Conservation (phyloP, 2,888 invertebrate genomes). For the Melinopterus prodromus region DNA sequence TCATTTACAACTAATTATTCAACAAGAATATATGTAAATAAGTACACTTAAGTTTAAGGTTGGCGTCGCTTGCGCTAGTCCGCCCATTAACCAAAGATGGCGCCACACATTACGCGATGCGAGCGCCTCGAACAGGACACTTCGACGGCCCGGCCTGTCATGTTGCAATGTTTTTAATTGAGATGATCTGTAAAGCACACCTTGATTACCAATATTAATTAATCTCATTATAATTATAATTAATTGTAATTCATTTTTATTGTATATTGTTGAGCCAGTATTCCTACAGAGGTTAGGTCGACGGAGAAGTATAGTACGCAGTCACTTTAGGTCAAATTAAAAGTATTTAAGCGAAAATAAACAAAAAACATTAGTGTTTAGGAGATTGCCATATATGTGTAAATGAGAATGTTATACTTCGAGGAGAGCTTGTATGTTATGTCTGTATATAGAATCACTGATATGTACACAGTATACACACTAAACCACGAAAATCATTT, state of each 20-base stretch:
- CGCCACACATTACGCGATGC: background rate
- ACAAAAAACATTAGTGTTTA: conserved; percentile 28
- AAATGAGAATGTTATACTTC: conserved; percentile 20
- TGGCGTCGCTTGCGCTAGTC: background rate
- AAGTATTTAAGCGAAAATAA: conserved; percentile 34
- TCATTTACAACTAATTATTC: conserved; percentile 32
- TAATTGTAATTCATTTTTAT: conserved; percentile 13
- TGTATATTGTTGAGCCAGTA: conserved; percentile 53
- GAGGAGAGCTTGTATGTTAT: conserved; percentile 29
- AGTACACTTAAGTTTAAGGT: conserved; percentile 12
- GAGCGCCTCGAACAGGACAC: conserved; percentile 33
- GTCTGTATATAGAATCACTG: conserved; percentile 42
- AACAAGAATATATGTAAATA: conserved; percentile 29
- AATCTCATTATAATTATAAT: conserved; percentile 6
- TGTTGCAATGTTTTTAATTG: conserved; percentile 30
- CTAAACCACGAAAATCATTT: conserved; percentile 4
- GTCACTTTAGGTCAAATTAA: conserved; percentile 60
- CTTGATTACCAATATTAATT: conserved; percentile 15
- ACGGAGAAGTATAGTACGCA: conserved; percentile 38
- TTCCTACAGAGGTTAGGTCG: conserved; percentile 51
- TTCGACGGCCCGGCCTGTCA: conserved; percentile 31
- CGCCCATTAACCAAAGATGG: conserved; percentile 13
- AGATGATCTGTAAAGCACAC: conserved; percentile 26
- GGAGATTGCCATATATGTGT: conserved; percentile 32
- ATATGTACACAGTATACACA: background rate